A percentile compares a stretch with the other conserved stretches of the same genome.
phyloP scores from a whole-genome alignment of 2,888 invertebrate species.

The Sylvicola cinctus region DNA sequence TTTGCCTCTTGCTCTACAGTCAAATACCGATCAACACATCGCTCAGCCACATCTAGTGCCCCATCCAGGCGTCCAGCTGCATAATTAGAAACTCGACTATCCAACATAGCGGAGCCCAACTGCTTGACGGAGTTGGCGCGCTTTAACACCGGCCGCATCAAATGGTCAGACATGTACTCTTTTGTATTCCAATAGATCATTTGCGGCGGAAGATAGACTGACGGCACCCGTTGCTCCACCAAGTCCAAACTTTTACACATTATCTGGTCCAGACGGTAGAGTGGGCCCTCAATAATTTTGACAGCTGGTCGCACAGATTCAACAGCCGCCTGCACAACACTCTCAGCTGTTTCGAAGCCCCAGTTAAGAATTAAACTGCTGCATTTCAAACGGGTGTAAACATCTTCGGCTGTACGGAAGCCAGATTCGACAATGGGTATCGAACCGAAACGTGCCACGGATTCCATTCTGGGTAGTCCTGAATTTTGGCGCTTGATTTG shows the following conservation, averaged over 20 bases:
- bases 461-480: constrained; percentile 37
- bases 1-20: constrained; percentile 42
- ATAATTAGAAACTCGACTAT: constrained; percentile 47
- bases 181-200: constrained; percentile 64
- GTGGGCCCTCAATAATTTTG: constrained; percentile 47
- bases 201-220: constrained; percentile 65
- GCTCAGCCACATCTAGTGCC: constrained; percentile 56
- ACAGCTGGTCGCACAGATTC: constrained; percentile 56
- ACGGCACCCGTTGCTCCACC: constrained; percentile 65
- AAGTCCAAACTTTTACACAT: constrained; percentile 68
- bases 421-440: constrained; percentile 70
- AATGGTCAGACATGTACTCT: constrained; percentile 43
- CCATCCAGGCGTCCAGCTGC: constrained; percentile 57
- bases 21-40: constrained; percentile 62
- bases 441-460: constrained; percentile 51
- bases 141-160: constrained; percentile 46
- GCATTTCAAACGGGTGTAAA: constrained; percentile 61
- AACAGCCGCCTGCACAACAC: constrained; percentile 46
- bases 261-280: constrained; percentile 48
- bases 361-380: constrained; percentile 44
- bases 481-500: constrained; percentile 1
- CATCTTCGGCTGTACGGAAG: constrained; percentile 47
- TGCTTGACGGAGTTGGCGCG: constrained; percentile 69
- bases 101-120: constrained; percentile 45
- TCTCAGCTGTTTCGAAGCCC: constrained; percentile 56